These are phyloP conservation scores for Eulithis prunata DNA, from an alignment of 2,888 invertebrate species.

Conservation along the genomic window DNA sequence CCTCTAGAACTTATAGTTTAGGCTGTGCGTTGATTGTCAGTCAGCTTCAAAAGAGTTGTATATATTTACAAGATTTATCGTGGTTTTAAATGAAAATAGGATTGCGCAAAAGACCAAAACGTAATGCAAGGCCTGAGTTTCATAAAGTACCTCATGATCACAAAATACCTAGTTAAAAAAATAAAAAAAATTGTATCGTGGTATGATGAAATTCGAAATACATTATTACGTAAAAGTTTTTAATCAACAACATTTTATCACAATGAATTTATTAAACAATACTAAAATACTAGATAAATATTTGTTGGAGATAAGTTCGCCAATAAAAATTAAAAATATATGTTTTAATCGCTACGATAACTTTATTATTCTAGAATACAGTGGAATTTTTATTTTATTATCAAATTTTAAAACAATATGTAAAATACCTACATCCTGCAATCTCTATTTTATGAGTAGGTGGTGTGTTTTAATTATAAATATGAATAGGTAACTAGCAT, in stretches of 20 bases:
- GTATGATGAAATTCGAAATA: neutral
- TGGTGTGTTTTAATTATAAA: conserved; percentile 14
- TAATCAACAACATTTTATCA: conserved; percentile 48
- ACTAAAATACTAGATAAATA: conserved; percentile 74
- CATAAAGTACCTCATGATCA: neutral
- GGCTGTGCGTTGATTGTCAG: no score
- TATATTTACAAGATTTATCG: neutral
- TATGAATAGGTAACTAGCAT: conserved; percentile 16
- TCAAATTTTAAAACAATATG: conserved; percentile 38
- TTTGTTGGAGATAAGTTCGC: conserved; percentile 67
- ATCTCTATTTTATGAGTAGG: conserved; percentile 4
- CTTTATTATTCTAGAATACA: conserved; percentile 39
- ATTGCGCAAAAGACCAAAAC: conserved; percentile 9
- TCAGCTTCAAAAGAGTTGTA: no score
- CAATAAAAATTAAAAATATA: conserved; percentile 61
- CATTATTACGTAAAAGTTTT: conserved; percentile 15
- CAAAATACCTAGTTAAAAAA: neutral
- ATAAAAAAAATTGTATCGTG: neutral
- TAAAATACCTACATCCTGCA: conserved; percentile 30
- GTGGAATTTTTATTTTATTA: conserved; percentile 38
- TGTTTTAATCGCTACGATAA: conserved; percentile 43
- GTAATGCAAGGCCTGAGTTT: neutral
- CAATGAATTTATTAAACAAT: conserved; percentile 63
- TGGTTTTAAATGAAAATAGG: conserved; percentile 17
- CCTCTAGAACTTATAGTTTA: no score